Base-by-base conservation (phyloP, 2,113 vertebrate species). In the Heterochromis multidens region DNA sequence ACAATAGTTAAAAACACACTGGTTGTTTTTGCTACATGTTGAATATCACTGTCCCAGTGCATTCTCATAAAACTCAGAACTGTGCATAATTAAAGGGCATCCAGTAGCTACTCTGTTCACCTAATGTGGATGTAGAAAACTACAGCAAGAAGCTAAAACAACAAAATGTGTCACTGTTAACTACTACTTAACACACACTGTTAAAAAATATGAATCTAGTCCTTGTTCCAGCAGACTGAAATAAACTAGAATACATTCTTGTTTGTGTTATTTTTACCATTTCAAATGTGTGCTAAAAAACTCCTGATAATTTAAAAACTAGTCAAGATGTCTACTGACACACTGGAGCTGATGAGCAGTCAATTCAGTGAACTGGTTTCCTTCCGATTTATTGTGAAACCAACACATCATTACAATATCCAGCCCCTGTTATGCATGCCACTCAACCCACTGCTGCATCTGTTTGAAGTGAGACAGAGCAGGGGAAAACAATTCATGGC, bases 31-130 rank as follows among this genome's bases (percentile, higher is more conserved):
- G 46, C 72, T 70, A 59, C 4, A 17, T 82, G 49, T 29, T 59
- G 33, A 84, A 54, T 62, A 81, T 84, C 56, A 80, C 14, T 86
- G 49, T 59, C 43, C 52, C 25, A 43, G 21, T 82, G 59, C 23
- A 59, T 25, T 79, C 65, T 82, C 80, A 82, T 79, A 79, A 82
- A 87, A 89, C 23, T 77, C 61, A 77, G 81, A 91, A 88, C 43
- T 56, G 35, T 77, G 33, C 77, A 59, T 78, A 82, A 87, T 89
- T 78, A 81, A 84, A 85, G 62, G 59, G 77, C 25, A 10, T 46
- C 43, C 46, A 54, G 31, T 17, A 40, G 25, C 27, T 13, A 33
- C 37, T 35, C 19, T 16, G 11, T 61, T 79, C 12, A 76, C 19
- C 27, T 25, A 77, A 72, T 40, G 56, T 57, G 37, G 16, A 59